Percentiles rank a stretch among this genome's conserved stretches.
Evolutionary conservation across 2,888 invertebrate species (phyloP).

Genomic region (Marasmarcha lunaedactyla): DNA sequence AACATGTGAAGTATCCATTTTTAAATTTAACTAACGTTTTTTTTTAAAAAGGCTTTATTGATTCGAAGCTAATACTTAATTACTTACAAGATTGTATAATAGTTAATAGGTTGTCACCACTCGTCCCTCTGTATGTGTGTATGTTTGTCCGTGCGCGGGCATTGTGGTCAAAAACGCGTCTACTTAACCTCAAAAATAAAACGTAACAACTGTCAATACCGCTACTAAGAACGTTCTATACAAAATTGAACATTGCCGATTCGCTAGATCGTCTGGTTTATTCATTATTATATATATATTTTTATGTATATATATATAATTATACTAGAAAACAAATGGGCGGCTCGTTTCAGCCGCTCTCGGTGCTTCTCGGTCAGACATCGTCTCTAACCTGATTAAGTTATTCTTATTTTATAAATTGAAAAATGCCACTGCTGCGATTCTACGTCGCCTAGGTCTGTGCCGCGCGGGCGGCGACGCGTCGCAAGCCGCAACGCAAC

Average conservation of each 20-base stretch:
- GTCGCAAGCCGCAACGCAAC: neutral
- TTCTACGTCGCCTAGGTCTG: conserved; percentile 54
- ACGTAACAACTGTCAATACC: conserved; percentile 64
- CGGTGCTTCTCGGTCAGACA: conserved; percentile 37
- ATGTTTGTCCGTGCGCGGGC: conserved; percentile 9
- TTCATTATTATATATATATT: conserved; percentile 17
- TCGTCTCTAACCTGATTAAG: conserved; percentile 53
- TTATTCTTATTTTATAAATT: conserved; percentile 62
- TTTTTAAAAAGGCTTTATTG: conserved; percentile 66
- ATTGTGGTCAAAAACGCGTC: conserved; percentile 23
- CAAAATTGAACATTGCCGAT: conserved; percentile 69
- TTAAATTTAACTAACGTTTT: conserved; percentile 52
- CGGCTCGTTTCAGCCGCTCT: conserved; percentile 40
- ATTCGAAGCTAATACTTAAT: conserved; percentile 70
- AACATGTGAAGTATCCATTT: conserved; percentile 62
- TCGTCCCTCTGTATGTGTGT: conserved; percentile 19
- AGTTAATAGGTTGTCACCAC: conserved; percentile 46
- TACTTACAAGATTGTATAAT: conserved; percentile 68
- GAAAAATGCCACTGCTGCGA: conserved; percentile 64
- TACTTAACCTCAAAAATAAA: conserved; percentile 47
- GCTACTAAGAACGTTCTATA: conserved; percentile 68
- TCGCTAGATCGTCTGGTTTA: conserved; percentile 56
- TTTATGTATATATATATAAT: conserved; percentile 12
- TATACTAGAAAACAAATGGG: conserved; percentile 53
- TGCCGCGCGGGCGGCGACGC: conserved; percentile 19